Conservation (phyloP, 2,797 vertebrate species). For the Lepilemur ruficaudatus region DNA sequence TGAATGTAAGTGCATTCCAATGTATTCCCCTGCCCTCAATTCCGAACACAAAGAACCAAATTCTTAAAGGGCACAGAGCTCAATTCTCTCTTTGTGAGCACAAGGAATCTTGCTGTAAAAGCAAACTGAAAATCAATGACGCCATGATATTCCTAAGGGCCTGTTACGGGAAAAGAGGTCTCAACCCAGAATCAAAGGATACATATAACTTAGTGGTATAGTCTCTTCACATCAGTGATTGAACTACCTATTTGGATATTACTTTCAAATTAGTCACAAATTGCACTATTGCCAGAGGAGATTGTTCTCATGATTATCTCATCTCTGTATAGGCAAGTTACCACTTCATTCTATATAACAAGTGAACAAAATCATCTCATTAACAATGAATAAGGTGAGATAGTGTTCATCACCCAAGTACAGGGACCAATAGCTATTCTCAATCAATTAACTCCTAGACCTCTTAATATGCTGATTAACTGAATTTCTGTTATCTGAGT, state of each 20-base stretch:
- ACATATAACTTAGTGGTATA: background rate
- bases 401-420: background rate
- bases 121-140: conserved; percentile 35
- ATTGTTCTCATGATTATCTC: background rate
- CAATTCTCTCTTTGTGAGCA: background rate
- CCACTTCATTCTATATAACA: background rate
- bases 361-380: background rate
- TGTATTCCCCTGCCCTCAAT: background rate
- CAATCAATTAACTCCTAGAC: background rate
- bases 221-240: background rate
- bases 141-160: background rate
- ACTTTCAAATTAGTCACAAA: conserved; percentile 42
- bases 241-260: background rate
- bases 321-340: background rate
- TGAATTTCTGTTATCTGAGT: background rate
- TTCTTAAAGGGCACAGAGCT: background rate
- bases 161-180: background rate
- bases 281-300: background rate
- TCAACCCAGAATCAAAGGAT: background rate
- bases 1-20: conserved; percentile 9
- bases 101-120: conserved; percentile 37
- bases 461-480: background rate
- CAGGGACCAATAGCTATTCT: background rate
- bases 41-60: conserved; percentile 1
- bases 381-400: conserved; percentile 3